Percentiles rank a stretch among this genome's conserved stretches.
Evolutionary conservation across 1,140 invertebrate species (phyloP).

Genomic region (Nephotettix cincticeps): DNA sequence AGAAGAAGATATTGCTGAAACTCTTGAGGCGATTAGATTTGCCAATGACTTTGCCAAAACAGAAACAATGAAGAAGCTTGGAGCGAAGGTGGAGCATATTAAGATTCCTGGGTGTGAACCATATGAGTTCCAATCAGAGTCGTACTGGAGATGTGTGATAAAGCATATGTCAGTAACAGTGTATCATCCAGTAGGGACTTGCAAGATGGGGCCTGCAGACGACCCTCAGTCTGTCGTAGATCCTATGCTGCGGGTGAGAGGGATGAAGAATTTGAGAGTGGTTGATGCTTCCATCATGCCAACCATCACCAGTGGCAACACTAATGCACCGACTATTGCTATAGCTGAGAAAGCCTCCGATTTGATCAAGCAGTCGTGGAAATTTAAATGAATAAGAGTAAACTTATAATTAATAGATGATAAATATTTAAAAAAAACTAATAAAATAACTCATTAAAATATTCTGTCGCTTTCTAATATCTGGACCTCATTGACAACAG

Average conservation of each 20-base stretch:
- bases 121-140: constrained; percentile 67
- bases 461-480: too few relatives aligned
- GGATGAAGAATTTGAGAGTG: constrained; percentile 45
- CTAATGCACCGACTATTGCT: constrained; percentile 45
- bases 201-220: constrained; percentile 77
- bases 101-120: constrained; percentile 75
- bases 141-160: constrained; percentile 82
- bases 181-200: constrained; percentile 77
- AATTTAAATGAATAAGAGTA: too few relatives aligned
- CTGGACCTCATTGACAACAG: too few relatives aligned
- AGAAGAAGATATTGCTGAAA: neutral
- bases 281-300: constrained; percentile 51
- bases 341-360: constrained; percentile 43
- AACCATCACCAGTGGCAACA: constrained; percentile 45
- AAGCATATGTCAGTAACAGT: constrained; percentile 82
- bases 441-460: too few relatives aligned
- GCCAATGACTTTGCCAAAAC: constrained; percentile 34
- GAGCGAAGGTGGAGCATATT: constrained; percentile 57
- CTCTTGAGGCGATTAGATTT: constrained; percentile 31
- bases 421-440: too few relatives aligned
- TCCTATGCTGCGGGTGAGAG: constrained; percentile 56
- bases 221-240: constrained; percentile 80
- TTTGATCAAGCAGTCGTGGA: constrained; percentile 32
- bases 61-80: constrained; percentile 29
- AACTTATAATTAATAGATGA: too few relatives aligned